Evolutionary conservation across 2,113 vertebrate species (phyloP).

Genomic region (Proteles cristata): DNA sequence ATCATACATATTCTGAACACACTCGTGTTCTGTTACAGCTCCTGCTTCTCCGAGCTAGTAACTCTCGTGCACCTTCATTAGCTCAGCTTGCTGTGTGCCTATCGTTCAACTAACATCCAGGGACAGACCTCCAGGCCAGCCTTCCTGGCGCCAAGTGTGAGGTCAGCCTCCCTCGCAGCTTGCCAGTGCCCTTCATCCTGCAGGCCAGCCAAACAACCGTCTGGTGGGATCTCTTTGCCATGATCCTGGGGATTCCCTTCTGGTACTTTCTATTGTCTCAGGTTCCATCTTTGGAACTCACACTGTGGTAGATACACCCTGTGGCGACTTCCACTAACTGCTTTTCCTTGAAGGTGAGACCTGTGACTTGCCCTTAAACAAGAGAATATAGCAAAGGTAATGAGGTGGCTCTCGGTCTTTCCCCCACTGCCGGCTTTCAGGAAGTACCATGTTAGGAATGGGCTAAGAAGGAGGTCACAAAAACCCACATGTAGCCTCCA

Average conservation of each 20-base stretch:
- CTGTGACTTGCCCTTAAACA: background rate
- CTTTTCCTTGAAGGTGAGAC: background rate
- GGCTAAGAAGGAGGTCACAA: background rate
- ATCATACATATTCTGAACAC: too few species aligned
- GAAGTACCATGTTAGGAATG: rapidly evolving
- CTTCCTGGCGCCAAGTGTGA: background rate
- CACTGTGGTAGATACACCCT: rapidly evolving
- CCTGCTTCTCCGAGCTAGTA: background rate
- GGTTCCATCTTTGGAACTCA: background rate
- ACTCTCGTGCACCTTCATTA: background rate
- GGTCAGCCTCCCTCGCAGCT: background rate
- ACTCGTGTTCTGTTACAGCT: rapidly evolving
- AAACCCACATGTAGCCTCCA: background rate
- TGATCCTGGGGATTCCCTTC: background rate
- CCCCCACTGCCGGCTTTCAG: background rate
- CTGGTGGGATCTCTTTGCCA: background rate
- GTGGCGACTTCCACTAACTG: background rate
- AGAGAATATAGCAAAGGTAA: background rate
- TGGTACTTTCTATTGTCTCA: background rate
- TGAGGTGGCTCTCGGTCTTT: background rate
- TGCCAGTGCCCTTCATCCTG: background rate
- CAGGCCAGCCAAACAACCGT: background rate
- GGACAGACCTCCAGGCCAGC: background rate
- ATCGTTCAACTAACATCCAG: background rate
- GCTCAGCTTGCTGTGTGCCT: background rate